Base-by-base conservation (phyloP, 1,140 invertebrate genomes). In the Listronotus bonariensis region DNA sequence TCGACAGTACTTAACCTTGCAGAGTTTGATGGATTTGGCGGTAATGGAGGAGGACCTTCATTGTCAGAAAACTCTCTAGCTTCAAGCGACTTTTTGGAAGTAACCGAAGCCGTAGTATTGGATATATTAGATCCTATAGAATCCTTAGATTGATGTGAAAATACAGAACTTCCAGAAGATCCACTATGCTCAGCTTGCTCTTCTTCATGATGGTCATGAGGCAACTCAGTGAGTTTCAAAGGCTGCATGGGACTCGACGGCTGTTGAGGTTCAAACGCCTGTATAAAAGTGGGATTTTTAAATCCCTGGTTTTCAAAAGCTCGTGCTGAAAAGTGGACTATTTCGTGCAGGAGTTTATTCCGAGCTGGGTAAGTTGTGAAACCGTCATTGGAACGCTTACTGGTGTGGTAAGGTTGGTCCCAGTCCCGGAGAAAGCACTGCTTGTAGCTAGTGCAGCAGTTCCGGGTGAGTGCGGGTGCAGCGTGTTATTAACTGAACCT, bases 381-480 rank as follows among this genome's bases (percentile, higher is more conserved):
- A 80, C 77, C 38, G 78, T 78, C 68, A 78, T 74, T 7, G 76
- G 65, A 73, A 77, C 70, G 45, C 71, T 83, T 17, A 83, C 83
- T 0, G 84, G 84, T 3, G 83, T 73, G 0, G 84, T 82, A 54
- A 88, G 74, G 51, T 83, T 0, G 85, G 81, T 0, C 84, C 81
- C 8, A 90, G 69, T 3, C 85, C 86, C 1, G 88, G 87, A 0
- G 87, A 85, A 0, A 89, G 75, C 1, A 90, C 87, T 0, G 88
- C 87, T 70, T 90, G 87, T 0, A n/a, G 88, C 88, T 41, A 91
- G 74, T 0, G 88, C 88, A 0, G 86, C 85, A 0, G 88, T 87
- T 0, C 87, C 86, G 0, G 86, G 83, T 67, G 87, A 86, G 0
- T 87, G 86, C 1, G 86, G 83, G 67, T 87, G 85, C 14, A 90